phyloP scores from a whole-genome alignment of 2,113 vertebrate genomes.

The Pelecanoides urinatrix region DNA sequence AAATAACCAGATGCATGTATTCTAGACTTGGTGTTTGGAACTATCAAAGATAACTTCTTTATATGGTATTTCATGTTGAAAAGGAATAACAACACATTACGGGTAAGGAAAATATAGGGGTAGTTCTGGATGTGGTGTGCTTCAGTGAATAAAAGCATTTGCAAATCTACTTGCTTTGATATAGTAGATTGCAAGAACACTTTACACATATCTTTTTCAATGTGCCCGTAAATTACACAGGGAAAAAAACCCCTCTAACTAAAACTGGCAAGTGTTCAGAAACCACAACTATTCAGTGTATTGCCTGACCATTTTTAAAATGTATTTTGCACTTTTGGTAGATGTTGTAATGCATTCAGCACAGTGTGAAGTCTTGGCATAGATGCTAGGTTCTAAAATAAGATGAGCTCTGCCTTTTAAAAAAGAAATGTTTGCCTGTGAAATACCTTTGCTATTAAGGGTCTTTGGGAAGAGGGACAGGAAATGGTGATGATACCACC shows the following conservation, averaged over 20 bases:
- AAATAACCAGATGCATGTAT: neutral
- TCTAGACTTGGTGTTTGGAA: neutral
- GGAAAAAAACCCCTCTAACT: neutral
- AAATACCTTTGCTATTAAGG: constrained; percentile 49
- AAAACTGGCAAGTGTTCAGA: constrained; percentile 32
- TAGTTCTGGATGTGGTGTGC: neutral
- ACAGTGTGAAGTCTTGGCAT: constrained; percentile 62
- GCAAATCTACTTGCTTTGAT: constrained; percentile 43
- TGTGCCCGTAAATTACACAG: neutral
- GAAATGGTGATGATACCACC: neutral
- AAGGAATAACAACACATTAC: neutral
- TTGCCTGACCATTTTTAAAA: constrained; percentile 42
- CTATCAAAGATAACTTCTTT: neutral
- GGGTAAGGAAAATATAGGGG: neutral
- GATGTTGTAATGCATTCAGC: constrained; percentile 64
- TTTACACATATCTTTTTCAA: constrained; percentile 19
- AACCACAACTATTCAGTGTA: constrained; percentile 50
- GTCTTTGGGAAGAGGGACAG: neutral
- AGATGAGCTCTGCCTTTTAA: constrained; percentile 19
- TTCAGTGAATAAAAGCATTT: constrained; percentile 18
- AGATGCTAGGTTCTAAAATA: constrained; percentile 49
- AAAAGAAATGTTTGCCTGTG: constrained; percentile 38
- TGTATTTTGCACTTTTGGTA: constrained; percentile 58
- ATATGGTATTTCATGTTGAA: neutral
- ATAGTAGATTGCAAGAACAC: neutral